Evolutionary conservation across 2,888 invertebrate species (phyloP).

Genomic region (Empis livida): DNA sequence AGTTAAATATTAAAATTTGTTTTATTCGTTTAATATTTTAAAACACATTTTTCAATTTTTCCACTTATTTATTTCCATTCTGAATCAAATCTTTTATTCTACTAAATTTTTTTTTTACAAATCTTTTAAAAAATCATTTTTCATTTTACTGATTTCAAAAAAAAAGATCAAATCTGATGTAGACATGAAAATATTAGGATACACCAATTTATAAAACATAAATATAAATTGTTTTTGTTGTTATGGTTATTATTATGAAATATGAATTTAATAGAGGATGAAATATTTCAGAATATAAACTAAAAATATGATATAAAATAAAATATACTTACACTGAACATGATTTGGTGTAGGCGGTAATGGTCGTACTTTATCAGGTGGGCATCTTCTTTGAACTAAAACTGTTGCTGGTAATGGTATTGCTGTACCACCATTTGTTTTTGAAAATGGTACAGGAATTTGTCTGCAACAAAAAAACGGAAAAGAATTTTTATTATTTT

Average conservation of each 20-base stretch:
- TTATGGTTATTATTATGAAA: too few species aligned
- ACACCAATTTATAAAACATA: not conserved
- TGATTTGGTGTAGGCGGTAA: conserved; percentile 54
- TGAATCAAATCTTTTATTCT: not conserved
- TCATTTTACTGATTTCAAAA: not conserved
- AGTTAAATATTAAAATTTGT: too few species aligned
- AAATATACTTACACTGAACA: conserved; percentile 32
- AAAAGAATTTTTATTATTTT: not conserved
- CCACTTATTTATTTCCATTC: too few species aligned
- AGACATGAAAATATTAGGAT: not conserved
- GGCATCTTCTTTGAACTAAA: conserved; percentile 59
- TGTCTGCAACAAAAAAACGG: conserved; percentile 42
- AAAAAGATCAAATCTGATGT: not conserved
- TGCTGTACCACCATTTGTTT: conserved; percentile 50
- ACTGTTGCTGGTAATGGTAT: conserved; percentile 71
- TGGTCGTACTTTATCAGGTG: conserved; percentile 66
- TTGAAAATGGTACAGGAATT: conserved; percentile 48
- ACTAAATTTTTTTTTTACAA: not conserved
- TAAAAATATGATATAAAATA: not conserved
- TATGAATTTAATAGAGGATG: too few species aligned
- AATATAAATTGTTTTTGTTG: not conserved
- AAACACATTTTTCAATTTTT: too few species aligned
- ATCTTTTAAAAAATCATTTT: not conserved
- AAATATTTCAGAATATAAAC: too few species aligned
- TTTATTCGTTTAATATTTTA: too few species aligned